Conservation (phyloP, 2,797 vertebrate species). For the Catamblyrhynchus diadema region DNA sequence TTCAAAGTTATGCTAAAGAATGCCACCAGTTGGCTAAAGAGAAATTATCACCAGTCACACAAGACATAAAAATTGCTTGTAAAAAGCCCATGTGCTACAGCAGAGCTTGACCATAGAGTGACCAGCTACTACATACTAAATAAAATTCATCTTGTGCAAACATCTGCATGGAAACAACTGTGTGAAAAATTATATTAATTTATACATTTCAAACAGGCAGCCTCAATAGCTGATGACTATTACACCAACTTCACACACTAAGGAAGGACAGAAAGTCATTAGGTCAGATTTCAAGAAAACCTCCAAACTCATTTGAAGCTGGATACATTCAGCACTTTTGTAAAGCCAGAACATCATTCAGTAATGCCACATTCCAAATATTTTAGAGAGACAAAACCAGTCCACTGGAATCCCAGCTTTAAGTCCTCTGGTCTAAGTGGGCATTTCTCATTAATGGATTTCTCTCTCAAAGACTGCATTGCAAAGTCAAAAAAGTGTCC, state of each 20-base stretch:
- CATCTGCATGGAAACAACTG: neutral
- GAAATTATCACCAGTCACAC: neutral
- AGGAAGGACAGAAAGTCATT: neutral
- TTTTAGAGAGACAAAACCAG: neutral
- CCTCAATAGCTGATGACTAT: neutral
- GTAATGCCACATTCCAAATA: neutral
- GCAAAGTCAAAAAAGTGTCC: neutral
- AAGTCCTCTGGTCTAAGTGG: neutral
- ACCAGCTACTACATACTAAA: neutral
- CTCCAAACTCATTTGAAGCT: neutral
- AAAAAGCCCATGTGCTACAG: neutral
- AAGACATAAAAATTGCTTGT: neutral
- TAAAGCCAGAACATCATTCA: neutral
- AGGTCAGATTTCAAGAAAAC: neutral
- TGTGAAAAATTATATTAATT: neutral
- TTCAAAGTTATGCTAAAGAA: neutral
- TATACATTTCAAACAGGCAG: neutral
- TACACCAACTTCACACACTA: neutral
- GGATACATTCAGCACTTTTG: neutral
- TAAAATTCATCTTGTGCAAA: neutral
- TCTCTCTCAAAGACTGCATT: neutral
- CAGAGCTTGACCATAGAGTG: neutral
- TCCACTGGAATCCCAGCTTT: neutral
- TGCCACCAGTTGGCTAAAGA: neutral
- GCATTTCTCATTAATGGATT: neutral